phyloP scores from a whole-genome alignment of 2,113 vertebrate genomes.

The Chaetorhynchus papuensis region DNA sequence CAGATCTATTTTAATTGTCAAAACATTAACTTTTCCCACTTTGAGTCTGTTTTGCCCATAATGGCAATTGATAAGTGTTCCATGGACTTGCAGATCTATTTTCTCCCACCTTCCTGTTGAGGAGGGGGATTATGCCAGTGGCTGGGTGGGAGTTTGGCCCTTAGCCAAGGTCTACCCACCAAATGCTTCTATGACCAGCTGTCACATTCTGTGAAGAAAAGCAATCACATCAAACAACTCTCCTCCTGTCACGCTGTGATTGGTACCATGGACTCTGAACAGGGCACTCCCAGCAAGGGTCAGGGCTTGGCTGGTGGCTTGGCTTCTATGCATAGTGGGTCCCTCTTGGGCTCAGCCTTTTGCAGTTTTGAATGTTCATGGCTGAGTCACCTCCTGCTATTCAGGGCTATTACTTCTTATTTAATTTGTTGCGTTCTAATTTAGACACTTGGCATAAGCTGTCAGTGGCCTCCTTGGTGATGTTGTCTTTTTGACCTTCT shows the following conservation, averaged over 20 bases:
- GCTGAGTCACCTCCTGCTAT: background rate
- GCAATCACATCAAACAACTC: background rate
- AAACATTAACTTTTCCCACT: background rate
- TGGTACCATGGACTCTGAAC: background rate
- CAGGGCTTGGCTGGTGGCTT: background rate
- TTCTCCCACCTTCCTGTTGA: background rate
- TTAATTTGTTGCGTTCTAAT: background rate
- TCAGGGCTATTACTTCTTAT: background rate
- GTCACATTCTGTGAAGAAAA: background rate
- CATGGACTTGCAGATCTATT: background rate
- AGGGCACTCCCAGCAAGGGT: background rate
- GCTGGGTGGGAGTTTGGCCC: background rate
- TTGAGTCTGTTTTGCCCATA: background rate
- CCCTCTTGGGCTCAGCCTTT: background rate
- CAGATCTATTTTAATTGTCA: background rate
- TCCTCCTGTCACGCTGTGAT: background rate
- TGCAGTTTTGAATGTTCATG: background rate
- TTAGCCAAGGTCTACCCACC: background rate
- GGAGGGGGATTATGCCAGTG: background rate
- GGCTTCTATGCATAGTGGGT: background rate
- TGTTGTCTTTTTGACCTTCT: background rate
- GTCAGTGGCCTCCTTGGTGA: background rate
- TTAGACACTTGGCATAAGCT: background rate
- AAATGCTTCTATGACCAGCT: background rate
- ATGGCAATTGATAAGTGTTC: background rate